These are phyloP conservation scores for Nothobranchius kuhntae DNA, from an alignment of 2,113 vertebrate genomes.

Conservation along the genomic window DNA sequence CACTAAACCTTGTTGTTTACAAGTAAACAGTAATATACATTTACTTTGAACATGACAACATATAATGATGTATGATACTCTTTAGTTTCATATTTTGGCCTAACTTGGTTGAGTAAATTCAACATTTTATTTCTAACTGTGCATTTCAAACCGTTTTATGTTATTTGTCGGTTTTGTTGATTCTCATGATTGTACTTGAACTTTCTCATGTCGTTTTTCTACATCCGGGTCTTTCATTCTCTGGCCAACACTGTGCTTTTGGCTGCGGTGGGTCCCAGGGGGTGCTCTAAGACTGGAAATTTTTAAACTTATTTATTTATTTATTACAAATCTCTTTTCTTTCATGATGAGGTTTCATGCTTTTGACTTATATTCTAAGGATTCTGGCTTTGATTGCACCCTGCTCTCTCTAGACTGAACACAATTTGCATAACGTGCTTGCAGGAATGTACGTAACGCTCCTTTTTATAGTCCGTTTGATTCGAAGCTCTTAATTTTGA, in stretches of 20 bases:
- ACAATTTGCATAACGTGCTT: background rate
- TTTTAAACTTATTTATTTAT: slow-evolving; percentile 60
- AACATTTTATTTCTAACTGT: too few species aligned
- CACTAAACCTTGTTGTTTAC: too few species aligned
- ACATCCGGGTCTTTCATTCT: slow-evolving; percentile 39
- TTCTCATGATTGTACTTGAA: slow-evolving; percentile 72
- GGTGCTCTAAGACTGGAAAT: slow-evolving; percentile 51
- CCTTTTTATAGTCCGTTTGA: slow-evolving; percentile 30
- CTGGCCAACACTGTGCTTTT: slow-evolving; percentile 36
- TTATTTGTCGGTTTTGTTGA: slow-evolving; percentile 12
- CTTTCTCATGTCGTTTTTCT: slow-evolving; percentile 22
- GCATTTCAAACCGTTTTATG: background rate
- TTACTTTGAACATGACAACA: too few species aligned
- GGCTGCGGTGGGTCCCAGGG: slow-evolving; percentile 2
- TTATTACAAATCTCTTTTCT: slow-evolving; percentile 1
- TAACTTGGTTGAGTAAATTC: too few species aligned
- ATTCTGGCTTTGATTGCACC: slow-evolving; percentile 32
- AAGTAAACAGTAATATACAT: too few species aligned
- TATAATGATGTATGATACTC: too few species aligned
- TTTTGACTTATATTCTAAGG: slow-evolving; percentile 2
- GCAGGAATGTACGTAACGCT: slow-evolving; percentile 7
- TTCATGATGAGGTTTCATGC: slow-evolving; percentile 5
- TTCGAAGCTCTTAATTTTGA: slow-evolving; percentile 46
- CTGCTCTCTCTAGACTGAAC: background rate
- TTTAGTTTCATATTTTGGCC: too few species aligned